A percentile compares a stretch with the other conserved stretches of the same genome.
Conservation (phyloP, 2,113 vertebrate species). For the Tautogolabrus adspersus region DNA sequence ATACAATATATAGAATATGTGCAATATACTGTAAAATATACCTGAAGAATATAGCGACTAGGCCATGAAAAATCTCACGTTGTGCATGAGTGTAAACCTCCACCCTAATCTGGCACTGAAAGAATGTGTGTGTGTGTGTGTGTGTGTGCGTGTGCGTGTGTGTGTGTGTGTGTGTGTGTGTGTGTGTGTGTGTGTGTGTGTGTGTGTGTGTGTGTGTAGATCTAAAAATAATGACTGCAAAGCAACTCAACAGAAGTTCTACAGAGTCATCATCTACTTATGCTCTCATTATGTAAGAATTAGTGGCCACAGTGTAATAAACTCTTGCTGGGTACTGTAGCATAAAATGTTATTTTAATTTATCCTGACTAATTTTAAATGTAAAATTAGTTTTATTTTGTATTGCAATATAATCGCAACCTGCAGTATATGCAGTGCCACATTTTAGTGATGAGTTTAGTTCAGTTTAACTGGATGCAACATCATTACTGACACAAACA, state of each 20-base stretch:
- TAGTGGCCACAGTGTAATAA: neutral
- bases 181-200: neutral
- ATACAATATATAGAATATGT: neutral
- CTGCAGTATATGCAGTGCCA: neutral
- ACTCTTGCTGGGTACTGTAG: neutral
- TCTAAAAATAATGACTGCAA: neutral
- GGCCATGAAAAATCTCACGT: slow-evolving; percentile 18
- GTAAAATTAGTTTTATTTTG: neutral
- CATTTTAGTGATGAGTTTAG: neutral
- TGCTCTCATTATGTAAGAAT: slow-evolving; percentile 9
- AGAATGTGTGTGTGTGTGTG: slow-evolving; percentile 11
- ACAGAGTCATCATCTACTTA: slow-evolving; percentile 9
- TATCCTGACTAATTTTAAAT: neutral
- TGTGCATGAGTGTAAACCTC: slow-evolving; percentile 15
- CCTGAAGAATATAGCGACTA: slow-evolving; percentile 1
- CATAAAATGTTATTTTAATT: slow-evolving; percentile 3
- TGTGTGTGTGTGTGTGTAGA: neutral
- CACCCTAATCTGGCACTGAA: slow-evolving; percentile 28
- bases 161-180: neutral
- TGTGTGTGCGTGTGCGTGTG: slow-evolving; percentile 11
- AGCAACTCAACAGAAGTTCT: slow-evolving; percentile 19
- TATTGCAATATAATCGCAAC: neutral
- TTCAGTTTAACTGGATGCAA: neutral
- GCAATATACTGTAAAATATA: neutral
- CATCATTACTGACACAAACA: neutral